Conservation (phyloP, 2,888 invertebrate genomes). For the Apamea anceps region DNA sequence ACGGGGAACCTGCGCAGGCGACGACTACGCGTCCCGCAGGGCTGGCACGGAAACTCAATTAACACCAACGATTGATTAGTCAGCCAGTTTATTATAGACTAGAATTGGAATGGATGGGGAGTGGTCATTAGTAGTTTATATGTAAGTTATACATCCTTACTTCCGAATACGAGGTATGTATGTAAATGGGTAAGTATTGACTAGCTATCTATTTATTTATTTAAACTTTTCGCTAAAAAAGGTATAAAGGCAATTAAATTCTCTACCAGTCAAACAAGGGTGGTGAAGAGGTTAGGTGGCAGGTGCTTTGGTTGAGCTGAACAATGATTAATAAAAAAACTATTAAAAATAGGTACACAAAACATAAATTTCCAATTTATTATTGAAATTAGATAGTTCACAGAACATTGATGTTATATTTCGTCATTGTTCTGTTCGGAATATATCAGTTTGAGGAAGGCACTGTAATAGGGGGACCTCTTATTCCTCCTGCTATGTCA, state of each 20-base stretch:
- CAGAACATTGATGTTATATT: neutral
- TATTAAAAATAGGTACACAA: no score
- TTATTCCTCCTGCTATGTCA: neutral
- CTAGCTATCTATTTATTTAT: no score
- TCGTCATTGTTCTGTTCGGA: neutral
- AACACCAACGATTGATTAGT: conserved; percentile 26
- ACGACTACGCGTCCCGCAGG: conserved; percentile 32
- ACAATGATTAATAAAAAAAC: no score
- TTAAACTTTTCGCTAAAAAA: no score
- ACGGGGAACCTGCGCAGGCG: conserved; percentile 61
- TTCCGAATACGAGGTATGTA: conserved; percentile 24
- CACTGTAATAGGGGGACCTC: neutral
- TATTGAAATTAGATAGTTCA: neutral
- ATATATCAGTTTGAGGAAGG: neutral
- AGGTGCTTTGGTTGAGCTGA: no score
- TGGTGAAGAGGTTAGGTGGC: no score
- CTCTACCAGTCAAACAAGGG: no score
- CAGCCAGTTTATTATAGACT: conserved; percentile 37
- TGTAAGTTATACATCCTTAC: conserved; percentile 4
- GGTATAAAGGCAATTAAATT: no score
- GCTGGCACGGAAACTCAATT: conserved; percentile 49
- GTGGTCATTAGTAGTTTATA: conserved; percentile 25
- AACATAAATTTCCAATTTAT: neutral
- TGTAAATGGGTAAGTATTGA: neutral
- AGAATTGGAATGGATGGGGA: conserved; percentile 37